Evolutionary conservation across 2,888 invertebrate genomes (phyloP).

Genomic region (Ferrisia virgata): DNA sequence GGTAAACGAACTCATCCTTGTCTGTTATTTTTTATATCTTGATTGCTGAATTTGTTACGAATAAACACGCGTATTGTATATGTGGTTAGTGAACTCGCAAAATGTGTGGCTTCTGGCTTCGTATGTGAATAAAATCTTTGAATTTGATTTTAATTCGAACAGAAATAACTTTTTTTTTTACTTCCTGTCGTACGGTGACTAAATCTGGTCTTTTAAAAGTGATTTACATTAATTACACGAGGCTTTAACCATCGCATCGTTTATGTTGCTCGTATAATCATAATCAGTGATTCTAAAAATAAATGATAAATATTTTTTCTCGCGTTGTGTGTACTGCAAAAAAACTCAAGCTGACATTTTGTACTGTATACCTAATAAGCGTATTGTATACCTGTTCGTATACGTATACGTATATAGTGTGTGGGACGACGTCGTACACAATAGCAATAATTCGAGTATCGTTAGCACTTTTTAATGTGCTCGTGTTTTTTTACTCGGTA

Average conservation of each 20-base stretch:
- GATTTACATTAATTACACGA: conserved; percentile 10
- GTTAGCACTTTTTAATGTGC: neutral
- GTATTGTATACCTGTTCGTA: too few relatives aligned
- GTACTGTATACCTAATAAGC: too few relatives aligned
- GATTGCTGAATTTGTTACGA: neutral
- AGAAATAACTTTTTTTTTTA: conserved; percentile 9
- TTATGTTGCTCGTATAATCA: neutral
- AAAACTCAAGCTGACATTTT: too few relatives aligned
- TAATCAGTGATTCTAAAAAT: neutral
- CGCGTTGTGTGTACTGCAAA: neutral
- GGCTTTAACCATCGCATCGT: conserved; percentile 10
- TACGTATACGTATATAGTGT: too few relatives aligned
- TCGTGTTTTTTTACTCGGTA: neutral
- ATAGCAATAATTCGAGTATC: neutral
- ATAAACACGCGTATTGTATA: too few relatives aligned
- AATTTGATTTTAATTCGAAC: neutral
- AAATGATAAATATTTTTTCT: neutral
- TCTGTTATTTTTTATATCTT: neutral
- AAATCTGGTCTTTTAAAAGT: conserved; percentile 11
- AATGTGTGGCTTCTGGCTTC: neutral
- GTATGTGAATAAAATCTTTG: neutral
- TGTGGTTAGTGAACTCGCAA: neutral
- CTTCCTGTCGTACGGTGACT: conserved; percentile 4
- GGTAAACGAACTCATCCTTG: neutral
- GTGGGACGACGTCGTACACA: neutral